A percentile compares a stretch with the other conserved stretches of the same genome.
These are phyloP conservation scores for Pampusana beccarii DNA, from an alignment of 2,113 vertebrate genomes.

Conservation along the genomic window DNA sequence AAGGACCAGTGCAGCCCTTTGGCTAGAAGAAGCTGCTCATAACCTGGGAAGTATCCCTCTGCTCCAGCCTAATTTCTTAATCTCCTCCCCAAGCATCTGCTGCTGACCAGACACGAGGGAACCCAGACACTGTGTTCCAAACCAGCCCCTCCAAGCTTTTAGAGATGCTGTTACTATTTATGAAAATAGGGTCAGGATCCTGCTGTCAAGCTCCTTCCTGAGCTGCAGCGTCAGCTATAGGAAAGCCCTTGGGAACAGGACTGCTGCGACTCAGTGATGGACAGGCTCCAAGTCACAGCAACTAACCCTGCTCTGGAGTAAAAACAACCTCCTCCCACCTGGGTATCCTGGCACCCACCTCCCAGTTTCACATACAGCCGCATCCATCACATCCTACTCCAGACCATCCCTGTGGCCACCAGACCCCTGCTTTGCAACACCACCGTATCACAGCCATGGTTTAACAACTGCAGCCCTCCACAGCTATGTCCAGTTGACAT, in stretches of 20 bases:
- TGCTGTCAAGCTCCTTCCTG: slow-evolving; percentile 5
- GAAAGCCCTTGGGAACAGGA: background rate
- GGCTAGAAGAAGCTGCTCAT: background rate
- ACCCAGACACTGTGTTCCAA: background rate
- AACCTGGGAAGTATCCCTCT: background rate
- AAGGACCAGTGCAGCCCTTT: background rate
- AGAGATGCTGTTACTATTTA: slow-evolving; percentile 27
- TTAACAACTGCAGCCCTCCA: background rate
- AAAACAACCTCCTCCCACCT: background rate
- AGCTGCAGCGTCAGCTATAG: slow-evolving; percentile 5
- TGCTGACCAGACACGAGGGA: background rate
- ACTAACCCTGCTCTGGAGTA: background rate
- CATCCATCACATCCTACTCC: background rate
- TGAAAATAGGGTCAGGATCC: slow-evolving; percentile 20
- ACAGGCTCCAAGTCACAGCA: background rate
- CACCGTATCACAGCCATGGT: background rate
- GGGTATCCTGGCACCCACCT: background rate
- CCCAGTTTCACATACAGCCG: background rate
- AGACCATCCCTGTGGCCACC: background rate
- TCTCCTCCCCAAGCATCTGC: slow-evolving; percentile 1
- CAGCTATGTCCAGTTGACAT: fast-evolving
- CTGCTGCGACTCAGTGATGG: background rate
- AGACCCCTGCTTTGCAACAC: background rate
- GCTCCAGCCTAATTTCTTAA: background rate
- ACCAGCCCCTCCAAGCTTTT: background rate